Evolutionary conservation across 1,140 invertebrate species (phyloP).

Genomic region (Xylocopa sonorina): DNA sequence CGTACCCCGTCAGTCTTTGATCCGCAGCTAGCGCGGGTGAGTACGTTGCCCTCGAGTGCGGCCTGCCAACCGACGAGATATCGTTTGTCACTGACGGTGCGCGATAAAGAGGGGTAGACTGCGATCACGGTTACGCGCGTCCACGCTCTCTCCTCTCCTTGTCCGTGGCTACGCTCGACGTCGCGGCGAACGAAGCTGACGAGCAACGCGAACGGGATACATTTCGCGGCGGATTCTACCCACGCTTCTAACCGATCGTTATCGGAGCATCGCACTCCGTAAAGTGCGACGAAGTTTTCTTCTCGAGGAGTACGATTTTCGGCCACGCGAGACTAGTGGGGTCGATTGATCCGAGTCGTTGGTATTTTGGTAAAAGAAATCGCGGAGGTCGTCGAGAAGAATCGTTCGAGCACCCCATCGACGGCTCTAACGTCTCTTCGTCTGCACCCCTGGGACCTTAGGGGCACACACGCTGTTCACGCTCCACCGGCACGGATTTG

Average conservation of each 20-base stretch:
- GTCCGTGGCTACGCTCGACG: background rate
- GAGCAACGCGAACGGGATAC: background rate
- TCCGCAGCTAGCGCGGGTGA: constrained; percentile 64
- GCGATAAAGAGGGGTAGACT: constrained; percentile 22
- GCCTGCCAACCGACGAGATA: constrained; percentile 17
- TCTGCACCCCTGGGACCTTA: constrained; percentile 53
- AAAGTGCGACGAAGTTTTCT: background rate
- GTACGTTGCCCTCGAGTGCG: constrained; percentile 49
- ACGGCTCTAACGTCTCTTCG: background rate
- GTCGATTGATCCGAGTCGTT: background rate
- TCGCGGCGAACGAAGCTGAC: background rate
- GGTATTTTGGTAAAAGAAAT: background rate
- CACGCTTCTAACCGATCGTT: background rate
- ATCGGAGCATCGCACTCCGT: background rate
- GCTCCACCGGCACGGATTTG: constrained; percentile 54
- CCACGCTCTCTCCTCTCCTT: background rate
- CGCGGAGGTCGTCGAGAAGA: background rate
- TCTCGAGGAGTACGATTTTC: background rate
- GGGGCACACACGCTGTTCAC: constrained; percentile 44
- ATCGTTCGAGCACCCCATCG: background rate
- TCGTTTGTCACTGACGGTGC: constrained; percentile 39
- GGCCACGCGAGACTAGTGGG: no score
- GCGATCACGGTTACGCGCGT: background rate
- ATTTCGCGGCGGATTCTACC: background rate
- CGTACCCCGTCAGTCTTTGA: constrained; percentile 73